Conservation (phyloP, 2,113 vertebrate species). For the Hypanus sabinus region DNA sequence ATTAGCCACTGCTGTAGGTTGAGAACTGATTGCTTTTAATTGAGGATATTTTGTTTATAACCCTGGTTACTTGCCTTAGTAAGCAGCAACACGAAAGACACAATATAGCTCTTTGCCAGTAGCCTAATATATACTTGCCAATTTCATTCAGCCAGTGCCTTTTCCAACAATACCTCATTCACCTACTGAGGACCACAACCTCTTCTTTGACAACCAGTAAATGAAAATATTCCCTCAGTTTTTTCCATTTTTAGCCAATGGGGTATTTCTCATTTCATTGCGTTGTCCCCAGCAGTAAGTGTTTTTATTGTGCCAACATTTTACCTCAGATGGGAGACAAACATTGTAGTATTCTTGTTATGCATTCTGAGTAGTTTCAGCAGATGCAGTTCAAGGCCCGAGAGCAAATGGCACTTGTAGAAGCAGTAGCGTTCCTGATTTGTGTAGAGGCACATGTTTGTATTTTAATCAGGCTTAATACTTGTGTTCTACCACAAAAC, state of each 20-base stretch:
- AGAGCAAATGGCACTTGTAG: not conserved
- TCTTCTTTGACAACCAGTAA: too few species aligned
- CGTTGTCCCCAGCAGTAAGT: not conserved
- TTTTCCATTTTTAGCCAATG: not conserved
- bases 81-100: too few species aligned
- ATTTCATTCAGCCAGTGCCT: too few species aligned
- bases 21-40: too few species aligned
- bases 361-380: too few species aligned
- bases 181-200: too few species aligned
- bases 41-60: too few species aligned
- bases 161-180: too few species aligned
- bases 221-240: not conserved
- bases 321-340: not conserved
- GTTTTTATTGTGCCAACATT: not conserved
- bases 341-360: not conserved
- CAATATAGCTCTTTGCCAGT: too few species aligned
- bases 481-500: not conserved
- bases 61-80: too few species aligned
- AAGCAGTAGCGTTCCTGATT: not conserved
- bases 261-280: not conserved
- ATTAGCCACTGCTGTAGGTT: too few species aligned
- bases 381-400: not conserved
- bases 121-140: too few species aligned
- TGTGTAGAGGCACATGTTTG: not conserved
- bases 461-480: not conserved